These are phyloP conservation scores for Parnassius mnemosyne DNA, from an alignment of 2,888 invertebrate species.

Conservation along the genomic window DNA sequence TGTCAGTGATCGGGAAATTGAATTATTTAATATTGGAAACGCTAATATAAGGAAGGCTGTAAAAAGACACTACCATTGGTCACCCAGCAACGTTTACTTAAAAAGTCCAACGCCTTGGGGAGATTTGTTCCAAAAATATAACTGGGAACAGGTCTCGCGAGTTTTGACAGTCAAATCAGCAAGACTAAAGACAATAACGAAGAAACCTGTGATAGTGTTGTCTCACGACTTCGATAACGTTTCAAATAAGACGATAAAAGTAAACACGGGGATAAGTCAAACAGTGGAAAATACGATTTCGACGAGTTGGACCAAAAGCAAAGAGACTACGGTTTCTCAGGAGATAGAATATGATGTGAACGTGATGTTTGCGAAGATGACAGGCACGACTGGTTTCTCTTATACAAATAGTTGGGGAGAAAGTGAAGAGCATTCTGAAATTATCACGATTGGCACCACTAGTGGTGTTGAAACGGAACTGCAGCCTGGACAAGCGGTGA, in stretches of 20 bases:
- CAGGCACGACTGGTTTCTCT: slow-evolving; percentile 52
- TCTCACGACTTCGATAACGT: slow-evolving; percentile 58
- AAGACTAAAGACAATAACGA: slow-evolving; percentile 40
- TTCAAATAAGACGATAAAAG: slow-evolving; percentile 56
- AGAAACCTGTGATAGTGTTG: slow-evolving; percentile 44
- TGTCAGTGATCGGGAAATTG: slow-evolving; percentile 45
- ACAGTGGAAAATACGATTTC: slow-evolving; percentile 57
- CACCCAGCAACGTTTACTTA: slow-evolving; percentile 48
- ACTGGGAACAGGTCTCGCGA: slow-evolving; percentile 56
- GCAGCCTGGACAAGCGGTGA: slow-evolving; percentile 53
- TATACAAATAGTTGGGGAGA: slow-evolving; percentile 55
- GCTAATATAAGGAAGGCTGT: slow-evolving; percentile 45
- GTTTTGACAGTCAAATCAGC: slow-evolving; percentile 39
- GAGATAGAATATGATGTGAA: slow-evolving; percentile 58
- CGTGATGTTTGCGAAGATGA: slow-evolving; percentile 49
- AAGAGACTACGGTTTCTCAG: slow-evolving; percentile 51
- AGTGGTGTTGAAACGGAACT: slow-evolving; percentile 58
- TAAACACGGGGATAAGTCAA: slow-evolving; percentile 61
- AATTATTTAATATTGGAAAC: slow-evolving; percentile 46
- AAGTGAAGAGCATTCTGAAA: slow-evolving; percentile 55
- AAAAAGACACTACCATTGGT: slow-evolving; percentile 43
- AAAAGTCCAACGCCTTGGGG: slow-evolving; percentile 67
- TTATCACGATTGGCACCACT: slow-evolving; percentile 51
- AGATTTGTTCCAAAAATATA: slow-evolving; percentile 55
- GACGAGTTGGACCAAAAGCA: slow-evolving; percentile 52